These are phyloP conservation scores for Plotosus lineatus DNA, from an alignment of 2,113 vertebrate genomes.

Conservation along the genomic window DNA sequence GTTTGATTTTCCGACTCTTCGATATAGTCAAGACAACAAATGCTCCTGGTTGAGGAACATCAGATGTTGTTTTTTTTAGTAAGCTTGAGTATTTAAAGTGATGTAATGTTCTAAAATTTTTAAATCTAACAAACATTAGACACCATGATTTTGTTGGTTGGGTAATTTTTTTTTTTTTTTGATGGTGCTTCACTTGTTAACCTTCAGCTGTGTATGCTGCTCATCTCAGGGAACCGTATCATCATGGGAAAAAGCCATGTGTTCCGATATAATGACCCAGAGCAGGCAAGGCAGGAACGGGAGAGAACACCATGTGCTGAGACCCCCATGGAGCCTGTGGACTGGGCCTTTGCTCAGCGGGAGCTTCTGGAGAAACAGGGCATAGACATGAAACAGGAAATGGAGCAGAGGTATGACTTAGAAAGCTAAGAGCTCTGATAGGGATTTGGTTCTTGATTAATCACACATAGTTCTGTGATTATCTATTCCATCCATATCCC, in stretches of 20 bases:
- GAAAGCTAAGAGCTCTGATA: not conserved
- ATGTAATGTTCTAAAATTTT: not conserved
- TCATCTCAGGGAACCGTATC: slow-evolving; percentile 86
- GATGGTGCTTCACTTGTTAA: not conserved
- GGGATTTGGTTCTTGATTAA: not conserved
- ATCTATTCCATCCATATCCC: no score
- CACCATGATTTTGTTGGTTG: no score
- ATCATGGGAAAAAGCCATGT: slow-evolving; percentile 99
- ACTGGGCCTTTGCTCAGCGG: slow-evolving; percentile 95
- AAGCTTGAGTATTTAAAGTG: not conserved
- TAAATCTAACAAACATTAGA: no score
- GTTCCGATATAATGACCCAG: slow-evolving; percentile 95
- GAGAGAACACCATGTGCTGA: slow-evolving; percentile 92
- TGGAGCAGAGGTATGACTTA: slow-evolving; percentile 92
- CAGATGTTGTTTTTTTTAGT: not conserved
- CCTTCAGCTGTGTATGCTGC: not conserved
- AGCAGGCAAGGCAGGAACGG: slow-evolving; percentile 93
- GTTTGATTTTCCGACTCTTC: not conserved
- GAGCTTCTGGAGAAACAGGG: slow-evolving; percentile 97
- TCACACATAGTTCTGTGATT: not conserved
- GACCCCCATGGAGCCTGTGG: slow-evolving; percentile 89
- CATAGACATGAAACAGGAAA: slow-evolving; percentile 99
- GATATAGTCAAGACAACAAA: not conserved
- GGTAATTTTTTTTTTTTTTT: no score
- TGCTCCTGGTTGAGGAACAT: not conserved